Conservation (phyloP, 1,140 invertebrate genomes). For the Drosophila biarmipes region DNA sequence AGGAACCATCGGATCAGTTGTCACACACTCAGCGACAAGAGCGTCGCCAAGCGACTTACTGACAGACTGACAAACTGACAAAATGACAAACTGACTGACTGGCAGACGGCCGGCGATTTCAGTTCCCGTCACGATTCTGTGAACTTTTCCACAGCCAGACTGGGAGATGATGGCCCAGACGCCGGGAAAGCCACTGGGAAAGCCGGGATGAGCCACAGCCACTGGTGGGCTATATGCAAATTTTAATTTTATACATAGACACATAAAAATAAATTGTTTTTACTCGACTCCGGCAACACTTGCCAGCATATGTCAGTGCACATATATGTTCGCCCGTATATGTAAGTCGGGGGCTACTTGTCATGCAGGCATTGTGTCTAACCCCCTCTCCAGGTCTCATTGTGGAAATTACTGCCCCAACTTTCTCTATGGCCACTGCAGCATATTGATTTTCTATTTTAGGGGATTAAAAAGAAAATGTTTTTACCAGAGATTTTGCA, state of each 20-base stretch:
- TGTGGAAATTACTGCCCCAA: constrained; percentile 43
- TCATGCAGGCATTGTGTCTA: constrained; percentile 63
- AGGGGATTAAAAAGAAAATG: constrained; percentile 55
- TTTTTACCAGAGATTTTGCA: constrained; percentile 39
- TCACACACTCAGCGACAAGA: constrained; percentile 34
- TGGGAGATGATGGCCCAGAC: constrained; percentile 18
- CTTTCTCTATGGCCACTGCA: constrained; percentile 43
- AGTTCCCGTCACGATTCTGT: constrained; percentile 39
- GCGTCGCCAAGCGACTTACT: constrained; percentile 36
- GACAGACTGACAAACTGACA: constrained; percentile 5
- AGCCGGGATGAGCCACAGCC: constrained; percentile 20
- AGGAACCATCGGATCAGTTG: constrained; percentile 47
- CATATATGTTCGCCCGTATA: background rate
- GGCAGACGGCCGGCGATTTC: constrained; percentile 37
- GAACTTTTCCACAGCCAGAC: constrained; percentile 41
- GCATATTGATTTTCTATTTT: constrained; percentile 72
- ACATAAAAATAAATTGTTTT: constrained; percentile 80
- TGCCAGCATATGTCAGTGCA: constrained; percentile 65
- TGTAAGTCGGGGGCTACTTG: constrained; percentile 31
- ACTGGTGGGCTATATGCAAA: constrained; percentile 67
- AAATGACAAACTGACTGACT: constrained; percentile 12
- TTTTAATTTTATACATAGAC: constrained; percentile 80
- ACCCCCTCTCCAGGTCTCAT: constrained; percentile 34
- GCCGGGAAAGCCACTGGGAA: constrained; percentile 13
- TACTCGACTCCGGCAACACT: constrained; percentile 62